Conservation (phyloP, 2,888 invertebrate genomes). For the Sycophila texana region DNA sequence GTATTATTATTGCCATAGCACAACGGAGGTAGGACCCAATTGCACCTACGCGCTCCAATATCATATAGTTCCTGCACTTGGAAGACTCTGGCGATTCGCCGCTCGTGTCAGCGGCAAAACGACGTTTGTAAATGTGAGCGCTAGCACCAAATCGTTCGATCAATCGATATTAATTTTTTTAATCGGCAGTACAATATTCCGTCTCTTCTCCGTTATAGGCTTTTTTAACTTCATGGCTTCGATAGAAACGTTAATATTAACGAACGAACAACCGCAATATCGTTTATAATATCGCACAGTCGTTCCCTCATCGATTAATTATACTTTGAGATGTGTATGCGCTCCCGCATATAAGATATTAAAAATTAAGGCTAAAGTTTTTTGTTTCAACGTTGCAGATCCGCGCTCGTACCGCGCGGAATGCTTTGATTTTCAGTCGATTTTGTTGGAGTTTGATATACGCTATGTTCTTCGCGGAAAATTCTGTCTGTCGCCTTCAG, state of each 20-base stretch:
- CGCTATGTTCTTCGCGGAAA: slow-evolving; percentile 30
- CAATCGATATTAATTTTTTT: slow-evolving; percentile 23
- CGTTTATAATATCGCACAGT: slow-evolving; percentile 24
- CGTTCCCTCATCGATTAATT: slow-evolving; percentile 37
- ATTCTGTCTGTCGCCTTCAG: slow-evolving; percentile 40
- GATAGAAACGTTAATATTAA: slow-evolving; percentile 56
- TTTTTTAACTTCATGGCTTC: slow-evolving; percentile 45
- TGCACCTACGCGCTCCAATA: slow-evolving; percentile 48
- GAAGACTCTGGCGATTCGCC: slow-evolving; percentile 50
- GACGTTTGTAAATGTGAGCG: slow-evolving; percentile 31
- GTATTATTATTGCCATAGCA: slow-evolving; percentile 56
- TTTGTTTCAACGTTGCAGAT: slow-evolving; percentile 41
- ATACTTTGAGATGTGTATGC: slow-evolving; percentile 47
- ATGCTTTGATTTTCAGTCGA: slow-evolving; percentile 57
- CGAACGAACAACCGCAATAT: slow-evolving; percentile 21
- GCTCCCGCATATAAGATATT: slow-evolving; percentile 43
- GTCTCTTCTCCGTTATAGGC: slow-evolving; percentile 51
- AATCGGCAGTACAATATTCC: slow-evolving; percentile 49
- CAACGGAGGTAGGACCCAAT: slow-evolving; percentile 54
- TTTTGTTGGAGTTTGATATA: slow-evolving; percentile 50
- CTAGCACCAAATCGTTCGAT: slow-evolving; percentile 52
- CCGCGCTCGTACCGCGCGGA: slow-evolving; percentile 40
- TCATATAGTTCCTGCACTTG: slow-evolving; percentile 44
- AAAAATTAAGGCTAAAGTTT: slow-evolving; percentile 55
- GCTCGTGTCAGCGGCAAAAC: slow-evolving; percentile 23